Percentiles rank a stretch among this genome's conserved stretches.
Evolutionary conservation across 2,113 vertebrate species (phyloP).

Genomic region (Oxyruncus cristatus): DNA sequence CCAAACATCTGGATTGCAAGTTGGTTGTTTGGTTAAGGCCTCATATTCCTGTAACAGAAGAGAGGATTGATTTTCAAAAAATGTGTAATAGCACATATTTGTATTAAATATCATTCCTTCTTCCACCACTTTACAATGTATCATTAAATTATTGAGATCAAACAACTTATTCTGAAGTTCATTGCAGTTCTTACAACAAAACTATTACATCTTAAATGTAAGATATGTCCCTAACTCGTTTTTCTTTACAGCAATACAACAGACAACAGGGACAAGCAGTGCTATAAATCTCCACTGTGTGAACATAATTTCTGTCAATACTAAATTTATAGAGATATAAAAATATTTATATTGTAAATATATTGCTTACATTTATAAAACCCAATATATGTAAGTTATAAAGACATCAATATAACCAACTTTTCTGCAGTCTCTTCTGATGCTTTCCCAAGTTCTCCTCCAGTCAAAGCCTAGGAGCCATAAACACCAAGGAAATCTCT

Average conservation of each 20-base stretch:
- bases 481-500: not conserved
- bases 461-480: not conserved
- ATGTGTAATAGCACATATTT: not conserved
- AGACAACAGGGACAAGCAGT: not conserved
- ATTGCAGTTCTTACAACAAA: not conserved
- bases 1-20: constrained; percentile 87
- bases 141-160: not conserved
- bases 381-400: not conserved
- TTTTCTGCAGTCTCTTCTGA: not conserved
- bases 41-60: constrained; percentile 86
- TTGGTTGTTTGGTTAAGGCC: constrained; percentile 74
- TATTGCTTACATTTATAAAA: not conserved
- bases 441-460: not conserved
- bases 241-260: not conserved
- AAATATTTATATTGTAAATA: not conserved
- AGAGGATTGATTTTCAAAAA: not conserved
- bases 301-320: not conserved
- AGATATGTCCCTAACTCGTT: not conserved
- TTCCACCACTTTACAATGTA: not conserved
- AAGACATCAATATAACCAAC: not conserved
- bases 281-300: not conserved
- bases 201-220: not conserved
- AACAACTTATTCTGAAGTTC: not conserved
- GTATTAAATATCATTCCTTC: not conserved
- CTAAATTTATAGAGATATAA: not conserved